phyloP scores from a whole-genome alignment of 2,797 vertebrate species.

The Lophius americanus region DNA sequence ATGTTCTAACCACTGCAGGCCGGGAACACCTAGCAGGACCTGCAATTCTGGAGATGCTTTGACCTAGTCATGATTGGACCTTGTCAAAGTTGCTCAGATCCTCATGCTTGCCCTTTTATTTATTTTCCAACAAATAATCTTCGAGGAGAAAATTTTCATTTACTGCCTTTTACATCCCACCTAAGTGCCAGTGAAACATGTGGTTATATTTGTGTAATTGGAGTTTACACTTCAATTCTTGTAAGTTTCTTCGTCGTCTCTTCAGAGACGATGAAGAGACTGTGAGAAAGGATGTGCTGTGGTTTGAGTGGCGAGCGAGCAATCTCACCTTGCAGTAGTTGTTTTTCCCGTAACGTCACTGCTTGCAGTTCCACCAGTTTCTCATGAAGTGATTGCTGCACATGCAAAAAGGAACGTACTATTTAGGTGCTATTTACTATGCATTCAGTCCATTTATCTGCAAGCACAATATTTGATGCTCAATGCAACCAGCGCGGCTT shows the following conservation, averaged over 20 bases:
- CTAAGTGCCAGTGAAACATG: too few species aligned
- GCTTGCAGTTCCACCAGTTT: slow-evolving; percentile 86
- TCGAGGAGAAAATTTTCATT: too few species aligned
- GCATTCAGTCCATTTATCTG: background rate
- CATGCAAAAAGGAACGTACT: slow-evolving; percentile 10
- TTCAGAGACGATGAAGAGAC: slow-evolving; percentile 2
- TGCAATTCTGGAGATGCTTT: too few species aligned
- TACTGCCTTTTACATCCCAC: too few species aligned
- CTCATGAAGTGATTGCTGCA: slow-evolving; percentile 88
- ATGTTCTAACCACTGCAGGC: too few species aligned
- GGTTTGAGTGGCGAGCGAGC: slow-evolving; percentile 73
- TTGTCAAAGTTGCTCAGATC: too few species aligned
- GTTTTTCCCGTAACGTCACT: slow-evolving; percentile 88
- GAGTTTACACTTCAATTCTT: slow-evolving; percentile 5
- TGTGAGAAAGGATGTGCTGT: slow-evolving; percentile 69
- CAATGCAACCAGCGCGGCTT: background rate
- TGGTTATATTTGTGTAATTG: background rate
- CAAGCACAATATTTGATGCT: background rate
- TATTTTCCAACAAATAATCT: too few species aligned
- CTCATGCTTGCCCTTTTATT: too few species aligned
- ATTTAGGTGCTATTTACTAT: background rate
- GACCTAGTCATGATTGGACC: too few species aligned
- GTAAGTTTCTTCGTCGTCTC: background rate
- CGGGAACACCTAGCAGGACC: too few species aligned
- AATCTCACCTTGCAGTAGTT: slow-evolving; percentile 85